Base-by-base conservation (phyloP, 2,113 vertebrate species). In the Chroicocephalus ridibundus region DNA sequence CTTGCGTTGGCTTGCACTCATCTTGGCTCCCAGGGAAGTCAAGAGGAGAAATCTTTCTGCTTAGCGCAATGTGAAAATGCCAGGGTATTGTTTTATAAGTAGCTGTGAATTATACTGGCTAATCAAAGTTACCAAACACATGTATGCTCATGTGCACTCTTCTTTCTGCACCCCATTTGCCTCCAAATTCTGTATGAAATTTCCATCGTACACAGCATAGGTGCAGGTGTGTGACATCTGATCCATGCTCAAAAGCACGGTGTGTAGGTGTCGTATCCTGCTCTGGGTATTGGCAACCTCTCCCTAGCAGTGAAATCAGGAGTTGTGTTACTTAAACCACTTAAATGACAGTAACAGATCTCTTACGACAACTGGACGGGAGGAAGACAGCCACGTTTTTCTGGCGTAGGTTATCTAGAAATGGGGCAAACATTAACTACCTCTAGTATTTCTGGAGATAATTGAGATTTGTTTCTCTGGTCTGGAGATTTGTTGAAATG, bases 211-310 rank as follows among this genome's bases (percentile, higher is more conserved):
- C 17, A 27, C 79, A 64, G 2, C 26, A 4, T 4, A 2, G 1
- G 5, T 52, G 64, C 38, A 16, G 2, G 15, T 27, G 49, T 12
- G 46, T 26, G 65, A 26, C 5, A 6, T 2, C 16, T 36, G 74
- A 71, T 26, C 68, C 19, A 22, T 0, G 4, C 18, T 62, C 55
- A n/a, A 11, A 27, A 29, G 12, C 13, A 5, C 0, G 6, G 5
- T 34, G 22, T 42, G 47, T 51, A 42, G 58, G 52, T 78, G 77
- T n/a, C 3, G 3, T 49, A 46, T 47, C 46, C 47, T 52, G 22
- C 42, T 14, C 29, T 26, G 29, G 22, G 29, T 62, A 20, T 10
- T 55, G 40, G 58, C 34, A 72, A 40, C 74, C 34, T 75, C 11
- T 11, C 26, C 34, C 58, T 16, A 42, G 29, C 60, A 68, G 22